Percentiles rank a stretch among this genome's conserved stretches.
phyloP scores from a whole-genome alignment of 2,797 vertebrate species.

The Dromococcyx pavoninus region DNA sequence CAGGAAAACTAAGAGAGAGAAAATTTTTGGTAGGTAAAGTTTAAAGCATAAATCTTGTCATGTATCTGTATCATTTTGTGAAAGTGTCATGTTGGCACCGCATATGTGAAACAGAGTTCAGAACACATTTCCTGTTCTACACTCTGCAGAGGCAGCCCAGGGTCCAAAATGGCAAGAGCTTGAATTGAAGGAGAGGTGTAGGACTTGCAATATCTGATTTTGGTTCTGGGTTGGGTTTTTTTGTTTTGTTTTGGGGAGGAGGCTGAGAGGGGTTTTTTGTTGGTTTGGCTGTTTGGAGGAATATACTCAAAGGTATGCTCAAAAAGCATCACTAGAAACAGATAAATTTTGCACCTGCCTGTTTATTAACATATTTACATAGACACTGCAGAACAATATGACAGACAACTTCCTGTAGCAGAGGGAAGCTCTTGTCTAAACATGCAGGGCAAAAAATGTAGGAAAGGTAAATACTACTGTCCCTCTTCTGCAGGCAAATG shows the following conservation, averaged over 20 bases:
- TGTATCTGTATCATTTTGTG: background rate
- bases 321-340: background rate
- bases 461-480: background rate
- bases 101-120: background rate
- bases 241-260: background rate
- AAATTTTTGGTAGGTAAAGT: background rate
- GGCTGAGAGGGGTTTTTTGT: background rate
- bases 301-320: background rate
- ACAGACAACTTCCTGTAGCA: background rate
- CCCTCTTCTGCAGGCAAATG: background rate
- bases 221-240: background rate
- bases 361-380: background rate
- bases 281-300: background rate
- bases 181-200: background rate
- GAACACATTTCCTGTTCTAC: background rate
- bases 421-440: background rate
- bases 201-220: background rate
- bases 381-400: background rate
- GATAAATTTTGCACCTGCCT: background rate
- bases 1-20: background rate
- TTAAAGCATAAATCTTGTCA: background rate
- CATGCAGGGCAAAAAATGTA: background rate
- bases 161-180: background rate
- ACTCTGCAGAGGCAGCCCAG: background rate
- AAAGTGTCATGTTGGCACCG: fast-evolving